Evolutionary conservation across 1,140 invertebrate genomes (phyloP).

Genomic region (Drosophila varians): DNA sequence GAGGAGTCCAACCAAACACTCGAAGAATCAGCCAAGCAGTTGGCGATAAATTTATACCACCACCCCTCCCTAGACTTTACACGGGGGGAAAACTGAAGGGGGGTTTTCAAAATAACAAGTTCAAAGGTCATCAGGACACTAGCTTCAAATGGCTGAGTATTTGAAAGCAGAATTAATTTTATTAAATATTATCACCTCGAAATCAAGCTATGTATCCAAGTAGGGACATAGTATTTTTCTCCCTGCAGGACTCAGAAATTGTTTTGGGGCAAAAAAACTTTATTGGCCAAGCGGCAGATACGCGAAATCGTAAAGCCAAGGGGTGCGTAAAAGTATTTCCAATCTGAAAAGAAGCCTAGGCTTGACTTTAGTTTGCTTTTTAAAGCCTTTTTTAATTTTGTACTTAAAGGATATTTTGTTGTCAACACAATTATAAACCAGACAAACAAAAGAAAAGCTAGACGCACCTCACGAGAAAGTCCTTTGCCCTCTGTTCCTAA

Average conservation of each 20-base stretch:
- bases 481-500: neutral
- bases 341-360: too few species aligned
- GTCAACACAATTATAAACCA: too few species aligned
- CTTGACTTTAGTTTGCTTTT: too few species aligned
- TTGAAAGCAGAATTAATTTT: too few species aligned
- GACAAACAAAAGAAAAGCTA: too few species aligned
- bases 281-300: slow-evolving; percentile 21
- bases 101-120: neutral
- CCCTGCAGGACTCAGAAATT: neutral
- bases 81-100: slow-evolving; percentile 1
- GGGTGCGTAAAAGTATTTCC: slow-evolving; percentile 12
- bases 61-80: neutral
- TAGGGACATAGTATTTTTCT: neutral
- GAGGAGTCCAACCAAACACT: slow-evolving; percentile 19
- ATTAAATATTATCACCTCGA: too few species aligned
- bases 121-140: neutral
- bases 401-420: too few species aligned
- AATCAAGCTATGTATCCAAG: too few species aligned
- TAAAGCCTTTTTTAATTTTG: too few species aligned
- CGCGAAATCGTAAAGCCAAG: slow-evolving; percentile 7
- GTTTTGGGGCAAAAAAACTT: slow-evolving; percentile 10
- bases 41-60: slow-evolving; percentile 38
- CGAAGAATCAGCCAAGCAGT: slow-evolving; percentile 40
- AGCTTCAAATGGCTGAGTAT: too few species aligned
- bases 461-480: slow-evolving; percentile 26